Evolutionary conservation across 1,140 invertebrate species (phyloP), one percentile per base, ranked within the genome.

Genomic region (Philopotamus ludificatus): DNA sequence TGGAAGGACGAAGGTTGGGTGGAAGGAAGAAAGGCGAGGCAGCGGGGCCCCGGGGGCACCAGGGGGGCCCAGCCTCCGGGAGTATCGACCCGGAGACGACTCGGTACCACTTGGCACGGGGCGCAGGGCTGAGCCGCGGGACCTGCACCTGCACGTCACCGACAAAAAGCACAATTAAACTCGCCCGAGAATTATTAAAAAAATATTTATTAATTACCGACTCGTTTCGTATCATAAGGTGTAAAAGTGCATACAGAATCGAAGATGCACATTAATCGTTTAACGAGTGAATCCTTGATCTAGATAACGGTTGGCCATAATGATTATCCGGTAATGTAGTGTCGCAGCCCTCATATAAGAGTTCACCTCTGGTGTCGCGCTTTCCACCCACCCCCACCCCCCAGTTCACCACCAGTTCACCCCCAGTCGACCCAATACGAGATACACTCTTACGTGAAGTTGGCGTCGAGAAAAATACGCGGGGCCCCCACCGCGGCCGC

Each of bases 81-180:
- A 69, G 67, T 69, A 69, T 69, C 67, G 67, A 69, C 67, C 67
- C 57, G 63, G 42, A 61, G 67, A 68, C 63, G 62, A 64, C 63
- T 50, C 34, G 21, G 62, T 55, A 53, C 58, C 58, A 16, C 26
- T 26, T 44, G 50, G 53, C 62, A 63, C 57, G 66, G 47, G 23
- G n/a, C n/a, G n/a, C n/a, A n/a, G n/a, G n/a, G n/a, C n/a, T n/a
- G n/a, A n/a, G n/a, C n/a, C n/a, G n/a, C n/a, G n/a, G n/a, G n/a
- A n/a, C n/a, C n/a, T n/a, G n/a, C n/a, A n/a, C n/a, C n/a, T n/a
- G n/a, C n/a, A n/a, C n/a, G n/a, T n/a, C n/a, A n/a, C n/a, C n/a
- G n/a, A n/a, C n/a, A n/a, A n/a, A n/a, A n/a, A n/a, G n/a, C n/a
- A n/a, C n/a, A n/a, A n/a, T n/a, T n/a, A n/a, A n/a, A n/a, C n/a